phyloP scores from a whole-genome alignment of 2,797 vertebrate species.

The Alectoris magna region DNA sequence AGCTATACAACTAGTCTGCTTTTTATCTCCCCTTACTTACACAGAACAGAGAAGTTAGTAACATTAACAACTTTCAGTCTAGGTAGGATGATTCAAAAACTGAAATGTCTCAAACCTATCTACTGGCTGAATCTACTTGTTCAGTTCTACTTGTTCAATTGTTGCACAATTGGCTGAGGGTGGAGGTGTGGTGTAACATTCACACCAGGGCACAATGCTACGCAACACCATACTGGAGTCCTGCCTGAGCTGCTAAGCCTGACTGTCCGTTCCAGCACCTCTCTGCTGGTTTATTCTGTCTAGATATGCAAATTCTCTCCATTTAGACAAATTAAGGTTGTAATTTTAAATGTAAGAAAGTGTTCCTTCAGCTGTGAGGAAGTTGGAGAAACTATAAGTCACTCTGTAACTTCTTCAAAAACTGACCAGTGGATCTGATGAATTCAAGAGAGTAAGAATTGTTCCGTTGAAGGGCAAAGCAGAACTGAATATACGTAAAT shows the following conservation, averaged over 20 bases:
- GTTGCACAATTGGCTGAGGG: not conserved
- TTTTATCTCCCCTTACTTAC: not conserved
- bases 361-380: not conserved
- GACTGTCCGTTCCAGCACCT: not conserved
- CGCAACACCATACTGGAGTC: fast-evolving
- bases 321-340: not conserved
- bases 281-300: not conserved
- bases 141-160: too few relatives aligned
- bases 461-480: not conserved
- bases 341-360: not conserved
- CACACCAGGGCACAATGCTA: fast-evolving
- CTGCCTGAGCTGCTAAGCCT: not conserved
- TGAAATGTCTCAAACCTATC: not conserved
- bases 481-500: not conserved
- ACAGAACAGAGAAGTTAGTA: not conserved
- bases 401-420: not conserved
- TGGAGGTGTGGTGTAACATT: not conserved
- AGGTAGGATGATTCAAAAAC: not conserved
- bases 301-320: not conserved
- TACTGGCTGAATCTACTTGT: not conserved
- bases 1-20: not conserved
- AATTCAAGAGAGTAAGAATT: not conserved
- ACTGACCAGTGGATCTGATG: not conserved
- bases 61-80: not conserved
- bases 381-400: not conserved